These are phyloP conservation scores for Molossus molossus DNA, from an alignment of 2,797 vertebrate species.

Conservation along the genomic window DNA sequence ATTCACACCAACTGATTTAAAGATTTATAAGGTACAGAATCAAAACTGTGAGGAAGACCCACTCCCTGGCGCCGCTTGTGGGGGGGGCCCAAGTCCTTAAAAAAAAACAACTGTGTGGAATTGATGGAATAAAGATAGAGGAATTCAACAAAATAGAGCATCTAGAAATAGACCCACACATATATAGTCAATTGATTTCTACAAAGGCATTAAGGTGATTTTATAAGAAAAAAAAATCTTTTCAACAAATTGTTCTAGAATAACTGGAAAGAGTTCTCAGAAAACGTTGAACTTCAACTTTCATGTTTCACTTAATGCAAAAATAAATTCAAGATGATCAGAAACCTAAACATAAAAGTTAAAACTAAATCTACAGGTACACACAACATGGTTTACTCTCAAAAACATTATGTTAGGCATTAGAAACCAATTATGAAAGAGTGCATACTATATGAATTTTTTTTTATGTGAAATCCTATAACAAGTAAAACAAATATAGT, in stretches of 20 bases:
- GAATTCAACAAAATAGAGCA: not conserved
- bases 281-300: not conserved
- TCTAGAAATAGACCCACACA: not conserved
- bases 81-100: too few relatives aligned
- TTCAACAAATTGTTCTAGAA: not conserved
- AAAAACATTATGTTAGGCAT: not conserved
- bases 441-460: not conserved
- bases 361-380: not conserved
- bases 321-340: not conserved
- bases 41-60: not conserved
- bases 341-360: constrained; percentile 30
- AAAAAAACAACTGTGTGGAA: not conserved
- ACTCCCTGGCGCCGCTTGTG: too few relatives aligned
- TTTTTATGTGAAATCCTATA: not conserved
- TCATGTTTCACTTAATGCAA: not conserved
- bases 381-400: not conserved
- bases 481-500: not conserved
- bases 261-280: constrained; percentile 2
- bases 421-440: not conserved
- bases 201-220: not conserved
- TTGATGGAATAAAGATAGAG: not conserved
- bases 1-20: not conserved
- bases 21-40: not conserved
- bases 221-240: not conserved
- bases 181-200: not conserved